phyloP scores from a whole-genome alignment of 2,113 vertebrate species.

The Genyomyrus donnyi region DNA sequence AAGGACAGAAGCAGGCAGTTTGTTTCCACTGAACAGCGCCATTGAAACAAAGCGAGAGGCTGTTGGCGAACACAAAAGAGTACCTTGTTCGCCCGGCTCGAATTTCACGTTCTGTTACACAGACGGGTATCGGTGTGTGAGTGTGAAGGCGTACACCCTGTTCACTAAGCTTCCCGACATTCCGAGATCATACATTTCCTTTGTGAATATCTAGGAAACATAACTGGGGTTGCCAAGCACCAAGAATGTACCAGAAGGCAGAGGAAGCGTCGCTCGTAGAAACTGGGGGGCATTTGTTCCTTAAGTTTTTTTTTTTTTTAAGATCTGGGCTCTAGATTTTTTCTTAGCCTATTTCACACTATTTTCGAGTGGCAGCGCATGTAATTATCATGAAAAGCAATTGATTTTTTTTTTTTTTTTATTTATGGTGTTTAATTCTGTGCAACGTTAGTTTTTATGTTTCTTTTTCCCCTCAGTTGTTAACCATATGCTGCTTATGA shows the following conservation, averaged over 20 bases:
- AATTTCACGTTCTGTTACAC: not conserved
- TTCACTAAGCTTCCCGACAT: not conserved
- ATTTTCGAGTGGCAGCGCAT: not conserved
- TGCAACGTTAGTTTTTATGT: not conserved
- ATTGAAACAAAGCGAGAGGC: constrained; percentile 36
- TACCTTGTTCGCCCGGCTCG: constrained; percentile 32
- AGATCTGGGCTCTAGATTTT: not conserved
- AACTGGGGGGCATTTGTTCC: not conserved
- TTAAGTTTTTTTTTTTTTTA: not conserved
- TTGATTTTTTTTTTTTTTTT: not conserved
- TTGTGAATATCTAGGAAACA: constrained; percentile 4
- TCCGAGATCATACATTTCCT: not conserved
- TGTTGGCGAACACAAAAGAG: constrained; percentile 42
- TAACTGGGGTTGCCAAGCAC: constrained; percentile 21
- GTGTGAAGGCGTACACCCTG: not conserved
- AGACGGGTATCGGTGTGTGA: not conserved
- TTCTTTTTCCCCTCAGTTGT: not conserved
- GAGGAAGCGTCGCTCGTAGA: not conserved
- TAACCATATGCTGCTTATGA: not conserved
- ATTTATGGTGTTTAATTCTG: not conserved
- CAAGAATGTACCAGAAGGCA: constrained; percentile 26
- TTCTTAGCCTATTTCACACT: not conserved
- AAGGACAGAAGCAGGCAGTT: constrained; percentile 36
- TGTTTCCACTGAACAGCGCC: constrained; percentile 46
- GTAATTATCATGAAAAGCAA: not conserved